Base-by-base conservation (phyloP, 1,140 invertebrate genomes). In the Tetranychus urticae region DNA sequence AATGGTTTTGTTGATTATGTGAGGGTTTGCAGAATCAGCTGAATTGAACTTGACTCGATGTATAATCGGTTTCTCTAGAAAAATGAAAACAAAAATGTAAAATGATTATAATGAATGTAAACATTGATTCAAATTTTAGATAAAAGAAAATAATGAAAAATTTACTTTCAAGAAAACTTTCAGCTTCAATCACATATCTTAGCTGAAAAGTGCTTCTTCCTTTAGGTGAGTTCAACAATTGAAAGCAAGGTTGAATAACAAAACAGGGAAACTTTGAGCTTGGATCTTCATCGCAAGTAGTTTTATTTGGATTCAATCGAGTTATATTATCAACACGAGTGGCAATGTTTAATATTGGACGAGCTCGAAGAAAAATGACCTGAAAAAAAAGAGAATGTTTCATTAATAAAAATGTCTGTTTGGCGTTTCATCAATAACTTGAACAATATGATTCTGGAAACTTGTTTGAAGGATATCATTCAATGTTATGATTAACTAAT, bases 241-340 rank as follows among this genome's bases (percentile, higher is more conserved):
- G 79, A 67, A 87, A 89, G 70, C 89, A 93, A 0, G 86, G 81
- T 72, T 84, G 75, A 66, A 92, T 88, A n/a, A 82, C 78, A 68
- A 93, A 89, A 71, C 88, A 92, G 3, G 86, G 86, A 60, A 82
- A 75, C 67, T 82, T 80, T 2, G 81, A 77, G 31, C 69, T 68
- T 0, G 72, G 74, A 70, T 88, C 80, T 33, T 73, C 78, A 5
- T 66, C 52, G 68, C 88, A 92, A 4, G 84, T 85, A 14, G 74
- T 70, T 64, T 75, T 78, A 42, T 80, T 82, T 1, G 86, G 85
- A 74, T 91, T 86, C 63, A 93, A 86, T 63, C 86, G 83, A 39
- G 75, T 75, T 42, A 83, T 78, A 45, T 68, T 68, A 36, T 78
- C 66, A n/a, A 82, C 73, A 14, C 23, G 45, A 37, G 61, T 69